Base-by-base conservation (phyloP, 2,888 invertebrate species). In the Lasius fuliginosus region DNA sequence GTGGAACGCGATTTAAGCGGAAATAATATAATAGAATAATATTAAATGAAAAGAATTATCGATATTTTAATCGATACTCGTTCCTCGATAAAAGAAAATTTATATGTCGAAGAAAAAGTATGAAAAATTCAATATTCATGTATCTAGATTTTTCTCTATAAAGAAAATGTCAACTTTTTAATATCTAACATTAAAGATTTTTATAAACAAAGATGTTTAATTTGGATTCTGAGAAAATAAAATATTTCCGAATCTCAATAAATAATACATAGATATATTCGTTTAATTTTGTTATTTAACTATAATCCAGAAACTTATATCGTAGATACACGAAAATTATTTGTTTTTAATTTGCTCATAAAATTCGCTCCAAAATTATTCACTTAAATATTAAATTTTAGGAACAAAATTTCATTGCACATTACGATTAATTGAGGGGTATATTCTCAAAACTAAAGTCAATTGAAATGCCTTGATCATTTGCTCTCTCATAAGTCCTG, bases 121-220 rank as follows among this genome's bases (percentile, higher is more conserved):
- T 15, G n/a, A 27, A 60, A 30, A 30, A 15, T 23, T 60, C 27
- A 23, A 30, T 12, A 58, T 58, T 11, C 9, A 5, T 6, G 15
- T 30, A 8, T 18, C 18, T 30, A 8, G 8, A 53, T 49, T n/a
- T 49, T 49, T 49, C n/a, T 49, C 8, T 8, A 1, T n/a, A n/a
- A 53, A 53, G 42, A 53, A n/a, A 53, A 53, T n/a, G 8, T 53
- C 18, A 53, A n/a, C 18, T 53, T n/a, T n/a, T 53, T 53, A 53
- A 53, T 53, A 53, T 53, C 0, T 53, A 53, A 53, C 2, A n/a
- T 53, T 18, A 18, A 46, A 46, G 46, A 5, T 46, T 5, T 46
- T 46, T 53, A 53, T 53, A 53, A 53, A 53, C 53, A 8, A n/a
- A 53, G 23, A 33, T 33, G 23, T 73, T 73, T 40, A 73, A 36